Percentiles rank a stretch among this genome's conserved stretches.
Evolutionary conservation across 2,888 invertebrate genomes (phyloP).

Genomic region (Loripinus fragilis): DNA sequence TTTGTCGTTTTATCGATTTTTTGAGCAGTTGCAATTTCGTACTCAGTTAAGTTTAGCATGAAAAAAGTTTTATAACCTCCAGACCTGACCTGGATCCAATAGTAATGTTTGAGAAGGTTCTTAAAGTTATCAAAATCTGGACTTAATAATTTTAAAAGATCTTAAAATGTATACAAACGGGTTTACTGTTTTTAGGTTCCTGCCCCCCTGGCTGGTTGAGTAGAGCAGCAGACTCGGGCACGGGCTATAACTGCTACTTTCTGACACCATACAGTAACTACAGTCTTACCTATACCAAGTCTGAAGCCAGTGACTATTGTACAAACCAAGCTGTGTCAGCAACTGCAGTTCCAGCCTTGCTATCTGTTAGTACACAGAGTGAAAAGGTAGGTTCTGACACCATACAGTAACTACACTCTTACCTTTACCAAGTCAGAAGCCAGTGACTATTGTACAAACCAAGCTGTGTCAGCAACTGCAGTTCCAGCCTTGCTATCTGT

Average conservation of each 20-base stretch:
- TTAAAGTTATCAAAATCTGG: no score
- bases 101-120: no score
- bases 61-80: no score
- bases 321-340: constrained; percentile 14
- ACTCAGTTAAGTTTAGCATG: no score
- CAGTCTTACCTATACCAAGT: constrained; percentile 25
- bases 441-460: constrained; percentile 28
- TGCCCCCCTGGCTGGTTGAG: constrained; percentile 30
- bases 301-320: constrained; percentile 45
- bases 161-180: no score
- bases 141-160: no score
- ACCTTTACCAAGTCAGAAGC: constrained; percentile 45
- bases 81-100: no score
- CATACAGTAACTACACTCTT: constrained; percentile 29
- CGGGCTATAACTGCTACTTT: constrained; percentile 49
- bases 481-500: constrained; percentile 43
- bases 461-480: constrained; percentile 14
- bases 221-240: constrained; percentile 12
- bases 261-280: constrained; percentile 47
- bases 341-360: constrained; percentile 25
- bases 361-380: constrained; percentile 35
- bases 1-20: no score
- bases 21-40: no score
- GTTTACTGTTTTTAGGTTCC: constrained; percentile 26
- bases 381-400: constrained; percentile 57